Base-by-base conservation (phyloP, 2,888 invertebrate species). In the Eledona agricola region DNA sequence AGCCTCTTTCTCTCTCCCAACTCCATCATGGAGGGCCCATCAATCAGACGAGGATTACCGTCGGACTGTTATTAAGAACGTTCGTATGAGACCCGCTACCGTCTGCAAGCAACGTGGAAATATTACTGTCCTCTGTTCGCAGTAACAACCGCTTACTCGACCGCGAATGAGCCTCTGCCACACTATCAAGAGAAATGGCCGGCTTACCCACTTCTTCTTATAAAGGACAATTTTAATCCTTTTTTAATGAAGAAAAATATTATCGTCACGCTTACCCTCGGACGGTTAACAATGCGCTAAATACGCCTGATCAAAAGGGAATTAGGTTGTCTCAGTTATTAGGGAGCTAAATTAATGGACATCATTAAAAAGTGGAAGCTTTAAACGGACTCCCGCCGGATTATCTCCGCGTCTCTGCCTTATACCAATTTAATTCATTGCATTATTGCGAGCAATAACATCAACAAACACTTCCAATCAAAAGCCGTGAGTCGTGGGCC, bases 11-110 rank as follows among this genome's bases (percentile, higher is more conserved):
- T 55, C 57, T 50, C 31, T 45, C 38, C 49, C 16, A 22, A 25
- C 38, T 45, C 70, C 69, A 72, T 72, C 74, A 70, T 72, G 72
- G 65, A 71, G 70, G 69, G 65, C 71, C 72, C 71, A 75, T 75
- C 75, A 74, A 75, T 75, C 75, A 74, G 72, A 55, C 63, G 60
- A 65, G 75, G 75, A 75, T 75, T 75, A 74, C 72, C 68, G 67
- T 66, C 66, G 59, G 74, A 74, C 74, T 70, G 74, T 75, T 75
- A 75, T 75, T 75, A 74, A 74, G 73, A 73, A 72, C 72, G 72
- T 68, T 66, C 69, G 70, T 71, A 72, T 71, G 70, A 65, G 69
- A 67, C 67, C 65, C 58, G 64, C 60, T 58, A 64, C 62, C 62
- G 62, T 65, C 62, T 64, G 68, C 64, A 58, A 61, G 59, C 66